Evolutionary conservation across 2,888 invertebrate genomes (phyloP), one percentile per base, ranked within the genome.

Genomic region (Leptinotarsa tumamoca): DNA sequence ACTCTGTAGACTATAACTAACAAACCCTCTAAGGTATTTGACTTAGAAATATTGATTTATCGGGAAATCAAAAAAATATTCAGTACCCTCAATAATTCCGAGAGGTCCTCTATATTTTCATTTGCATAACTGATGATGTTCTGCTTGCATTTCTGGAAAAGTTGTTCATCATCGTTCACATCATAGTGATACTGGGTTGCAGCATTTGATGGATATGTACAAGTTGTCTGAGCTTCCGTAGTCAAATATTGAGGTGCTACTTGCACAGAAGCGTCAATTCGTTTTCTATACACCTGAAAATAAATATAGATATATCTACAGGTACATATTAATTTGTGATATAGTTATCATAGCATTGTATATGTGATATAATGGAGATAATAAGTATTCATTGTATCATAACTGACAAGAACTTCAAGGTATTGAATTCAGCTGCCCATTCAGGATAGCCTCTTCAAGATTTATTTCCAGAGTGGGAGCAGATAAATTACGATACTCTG

Each of bases 121-220:
- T 80, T 75, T 49, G 79, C 76, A 50, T 80, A 82, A n/a, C 50
- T 67, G 18, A 79, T 50, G 15, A 83, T 80, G 14, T 79, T 73
- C 15, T 76, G 73, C 23, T 78, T 71, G 50, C 77, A 78, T 72
- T 80, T 61, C 10, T 73, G 52, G 4, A 82, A 50, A 10, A 80
- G 66, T 0, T 72, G 71, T 13, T 77, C 74, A 5, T 75, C 75
- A 43, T 83, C 78, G n/a, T 80, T 82, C 52, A 86, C 84, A 58
- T 87, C 85, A 78, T 91, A 92, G 15, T 88, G 83, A 84, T 92
- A 94, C 83, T 95, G 95, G 0, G 93, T 92, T 91, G 93, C 93
- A 75, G 91, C 90, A 86, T 94, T 94, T 76, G 91, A 89, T 1
- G 93, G 94, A 85, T 93, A 94, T 56, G 91, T 90, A 17, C 92